These are phyloP conservation scores for Acanthosepion pharaonis DNA, from an alignment of 2,888 invertebrate genomes.

Conservation along the genomic window DNA sequence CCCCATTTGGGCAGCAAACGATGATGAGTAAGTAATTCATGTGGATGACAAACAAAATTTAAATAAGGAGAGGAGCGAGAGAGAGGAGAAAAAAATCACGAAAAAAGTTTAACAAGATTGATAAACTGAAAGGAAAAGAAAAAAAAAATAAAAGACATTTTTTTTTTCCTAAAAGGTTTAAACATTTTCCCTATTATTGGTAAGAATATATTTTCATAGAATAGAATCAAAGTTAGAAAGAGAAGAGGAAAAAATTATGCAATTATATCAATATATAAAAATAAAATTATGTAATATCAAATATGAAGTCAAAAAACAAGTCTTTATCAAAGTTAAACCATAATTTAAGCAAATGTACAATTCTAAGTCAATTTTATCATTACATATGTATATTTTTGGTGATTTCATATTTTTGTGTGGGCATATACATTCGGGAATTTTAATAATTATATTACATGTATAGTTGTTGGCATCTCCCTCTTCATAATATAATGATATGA, in stretches of 20 bases:
- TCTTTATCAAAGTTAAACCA: constrained; percentile 2
- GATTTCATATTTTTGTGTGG: too few species aligned
- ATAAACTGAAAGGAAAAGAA: background rate
- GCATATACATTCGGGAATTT: too few species aligned
- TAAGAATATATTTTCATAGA: background rate
- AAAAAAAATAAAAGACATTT: background rate
- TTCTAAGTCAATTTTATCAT: too few species aligned
- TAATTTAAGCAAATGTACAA: background rate
- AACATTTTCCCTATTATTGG: background rate
- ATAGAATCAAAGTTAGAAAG: background rate
- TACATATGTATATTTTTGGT: too few species aligned
- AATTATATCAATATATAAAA: background rate
- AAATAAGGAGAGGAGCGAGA: background rate
- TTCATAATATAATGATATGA: too few species aligned
- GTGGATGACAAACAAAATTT: background rate
- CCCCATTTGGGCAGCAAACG: background rate
- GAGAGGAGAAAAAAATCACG: background rate
- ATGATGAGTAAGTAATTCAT: background rate
- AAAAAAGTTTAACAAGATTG: background rate
- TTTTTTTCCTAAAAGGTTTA: background rate
- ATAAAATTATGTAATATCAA: background rate
- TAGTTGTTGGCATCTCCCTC: too few species aligned
- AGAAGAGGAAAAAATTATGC: background rate
- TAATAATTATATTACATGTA: too few species aligned
- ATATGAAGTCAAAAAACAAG: background rate